These are phyloP conservation scores for Tenthredo notha DNA, from an alignment of 2,888 invertebrate genomes.

Conservation along the genomic window DNA sequence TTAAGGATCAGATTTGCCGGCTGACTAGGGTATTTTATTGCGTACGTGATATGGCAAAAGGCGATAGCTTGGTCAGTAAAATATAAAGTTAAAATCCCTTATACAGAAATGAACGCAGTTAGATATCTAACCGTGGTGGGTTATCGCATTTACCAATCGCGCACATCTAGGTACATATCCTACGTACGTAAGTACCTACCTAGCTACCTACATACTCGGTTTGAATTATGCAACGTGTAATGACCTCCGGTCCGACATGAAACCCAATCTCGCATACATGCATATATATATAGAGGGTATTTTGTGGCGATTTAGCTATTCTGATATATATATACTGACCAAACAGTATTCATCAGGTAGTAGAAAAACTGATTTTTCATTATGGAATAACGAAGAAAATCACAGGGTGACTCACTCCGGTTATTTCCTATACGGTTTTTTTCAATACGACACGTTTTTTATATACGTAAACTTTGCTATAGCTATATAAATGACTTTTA, in stretches of 20 bases:
- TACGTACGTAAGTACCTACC: neutral
- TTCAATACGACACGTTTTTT: no score
- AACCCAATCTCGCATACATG: neutral
- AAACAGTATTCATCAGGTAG: no score
- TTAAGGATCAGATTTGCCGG: neutral
- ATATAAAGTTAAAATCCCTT: slow-evolving; percentile 30
- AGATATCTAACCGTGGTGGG: neutral
- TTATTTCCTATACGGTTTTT: no score
- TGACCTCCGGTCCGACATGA: neutral
- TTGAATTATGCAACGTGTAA: slow-evolving; percentile 39
- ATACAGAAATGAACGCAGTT: slow-evolving; percentile 4
- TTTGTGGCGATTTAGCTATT: neutral
- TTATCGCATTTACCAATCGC: slow-evolving; percentile 4
- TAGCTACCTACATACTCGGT: neutral
- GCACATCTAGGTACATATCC: neutral
- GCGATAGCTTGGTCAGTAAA: slow-evolving; percentile 12
- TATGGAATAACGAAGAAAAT: no score
- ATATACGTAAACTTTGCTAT: neutral
- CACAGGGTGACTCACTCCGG: no score
- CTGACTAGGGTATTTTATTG: neutral
- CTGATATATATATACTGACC: neutral
- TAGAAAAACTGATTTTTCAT: no score
- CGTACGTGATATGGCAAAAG: neutral
- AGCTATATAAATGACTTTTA: neutral
- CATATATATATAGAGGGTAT: neutral